Evolutionary conservation across 2,888 invertebrate genomes (phyloP), one percentile per base, ranked within the genome.

Genomic region (Phasia obesa): DNA sequence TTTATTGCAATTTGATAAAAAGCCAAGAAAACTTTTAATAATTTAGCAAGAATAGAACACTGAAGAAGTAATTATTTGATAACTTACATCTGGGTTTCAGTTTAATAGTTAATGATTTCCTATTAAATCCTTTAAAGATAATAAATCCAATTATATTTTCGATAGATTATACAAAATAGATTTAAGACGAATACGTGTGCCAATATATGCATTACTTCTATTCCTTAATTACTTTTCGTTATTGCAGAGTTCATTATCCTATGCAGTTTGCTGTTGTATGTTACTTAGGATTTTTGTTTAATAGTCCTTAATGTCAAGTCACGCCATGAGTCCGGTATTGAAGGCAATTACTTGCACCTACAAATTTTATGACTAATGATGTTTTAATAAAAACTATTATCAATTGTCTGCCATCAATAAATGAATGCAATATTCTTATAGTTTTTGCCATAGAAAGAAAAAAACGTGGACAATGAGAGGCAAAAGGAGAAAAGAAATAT

Each of bases 351-450:
- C 69, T 64, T 69, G 82, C 82, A 82, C 78, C 82, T 78, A 53
- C 38, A 53, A 86, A 76, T 74, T 85, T 87, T 87, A 89, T 89
- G 89, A 88, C 87, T 89, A 89, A 89, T 88, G 88, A 88, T 88
- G 86, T 86, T 87, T 87, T 88, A 81, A 84, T 84, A n/a, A 31
- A 86, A 87, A 51, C 55, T 87, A 87, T 89, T 89, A 89, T 89
- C 90, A 86, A 86, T 84, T 87, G 89, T 89, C 89, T 89, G 85
- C 86, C 87, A 89, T 89, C 89, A 88, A 88, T 88, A 88, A 90
- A 90, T 90, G 89, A 90, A 89, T 86, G 87, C 86, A 87, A 88
- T 90, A 88, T 86, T 59, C 84, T 70, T 70, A 13, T 25, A 53
- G 7, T 38, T 17, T 25, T 0, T 35, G 25, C 25, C 13, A 27